Base-by-base conservation (phyloP, 2,113 vertebrate species). In the Eudyptes chrysolophus region DNA sequence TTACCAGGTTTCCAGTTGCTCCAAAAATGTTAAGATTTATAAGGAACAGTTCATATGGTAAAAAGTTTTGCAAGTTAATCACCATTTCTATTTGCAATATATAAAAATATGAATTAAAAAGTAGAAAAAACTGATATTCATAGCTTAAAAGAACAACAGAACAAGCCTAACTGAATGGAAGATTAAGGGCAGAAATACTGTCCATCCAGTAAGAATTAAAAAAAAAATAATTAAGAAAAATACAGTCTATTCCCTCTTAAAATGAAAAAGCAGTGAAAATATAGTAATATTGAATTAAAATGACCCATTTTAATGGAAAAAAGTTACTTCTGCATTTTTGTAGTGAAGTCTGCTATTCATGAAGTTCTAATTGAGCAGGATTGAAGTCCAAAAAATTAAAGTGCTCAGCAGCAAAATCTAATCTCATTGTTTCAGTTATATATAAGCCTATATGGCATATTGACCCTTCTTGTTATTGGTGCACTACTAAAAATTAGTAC, bases 391-490 rank as follows among this genome's bases (percentile, higher is more conserved):
- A 36, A 75, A 90, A 83, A 52, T n/a, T 2, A 14, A 54, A 36
- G 25, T 34, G 34, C 29, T 62, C 54, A 77, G 55, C 38, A 87
- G 34, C 36, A 87, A 87, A 70, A 34, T 6, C 8, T 54, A 46
- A 38, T 9, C 54, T 79, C n/a, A 40, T 34, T 7, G 1, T 84
- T 84, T 75, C 77, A 52, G 55, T 69, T 71, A 4, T 5, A 20
- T 13, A 5, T 3, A 61, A 77, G 17, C 5, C 46, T 66, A 24
- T 15, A 19, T 0, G 10, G 34, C 11, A 66, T 4, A 49, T 0
- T 25, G 46, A 61, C 13, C 48, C 7, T 26, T 27, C 32, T 26
- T 48, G 16, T 13, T 40, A 76, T 5, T 52, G 29, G 10, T 25
- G 27, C 21, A 20, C 26, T 30, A 58, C 62, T 42, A 54, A 58